Evolutionary conservation across 2,113 vertebrate genomes (phyloP).

Genomic region (Periophthalmodon schlosseri): DNA sequence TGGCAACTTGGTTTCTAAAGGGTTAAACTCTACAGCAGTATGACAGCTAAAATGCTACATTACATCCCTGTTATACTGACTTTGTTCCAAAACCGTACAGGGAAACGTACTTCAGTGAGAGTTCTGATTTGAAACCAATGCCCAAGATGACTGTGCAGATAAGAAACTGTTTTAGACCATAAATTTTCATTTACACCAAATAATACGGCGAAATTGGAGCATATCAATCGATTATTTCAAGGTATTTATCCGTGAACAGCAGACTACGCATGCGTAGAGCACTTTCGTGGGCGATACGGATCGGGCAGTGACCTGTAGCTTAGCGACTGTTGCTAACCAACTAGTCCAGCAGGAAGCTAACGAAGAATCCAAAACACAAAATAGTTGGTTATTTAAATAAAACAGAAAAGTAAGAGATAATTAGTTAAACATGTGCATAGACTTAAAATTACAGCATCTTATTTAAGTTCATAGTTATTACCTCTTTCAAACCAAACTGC

Average conservation of each 20-base stretch:
- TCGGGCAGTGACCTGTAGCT: slow-evolving; percentile 30
- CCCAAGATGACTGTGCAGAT: not conserved
- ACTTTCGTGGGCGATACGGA: not conserved
- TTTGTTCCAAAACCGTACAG: too few relatives aligned
- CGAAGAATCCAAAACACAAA: not conserved
- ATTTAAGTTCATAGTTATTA: not conserved
- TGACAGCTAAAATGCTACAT: not conserved
- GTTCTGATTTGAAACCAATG: too few relatives aligned
- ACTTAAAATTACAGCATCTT: not conserved
- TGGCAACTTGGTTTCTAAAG: not conserved
- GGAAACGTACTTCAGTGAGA: too few relatives aligned
- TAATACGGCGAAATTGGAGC: not conserved
- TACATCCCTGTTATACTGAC: not conserved
- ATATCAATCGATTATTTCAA: not conserved
- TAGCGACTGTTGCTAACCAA: slow-evolving; percentile 51
- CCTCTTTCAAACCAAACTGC: not conserved
- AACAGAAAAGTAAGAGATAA: not conserved
- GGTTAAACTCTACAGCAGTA: not conserved
- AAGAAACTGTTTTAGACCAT: not conserved
- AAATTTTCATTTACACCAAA: not conserved
- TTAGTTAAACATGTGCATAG: not conserved
- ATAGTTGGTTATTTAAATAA: not conserved
- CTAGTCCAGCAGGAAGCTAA: slow-evolving; percentile 20
- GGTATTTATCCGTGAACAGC: not conserved
- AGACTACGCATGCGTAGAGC: not conserved